phyloP scores from a whole-genome alignment of 2,113 vertebrate genomes.

The Cynocephalus volans region DNA sequence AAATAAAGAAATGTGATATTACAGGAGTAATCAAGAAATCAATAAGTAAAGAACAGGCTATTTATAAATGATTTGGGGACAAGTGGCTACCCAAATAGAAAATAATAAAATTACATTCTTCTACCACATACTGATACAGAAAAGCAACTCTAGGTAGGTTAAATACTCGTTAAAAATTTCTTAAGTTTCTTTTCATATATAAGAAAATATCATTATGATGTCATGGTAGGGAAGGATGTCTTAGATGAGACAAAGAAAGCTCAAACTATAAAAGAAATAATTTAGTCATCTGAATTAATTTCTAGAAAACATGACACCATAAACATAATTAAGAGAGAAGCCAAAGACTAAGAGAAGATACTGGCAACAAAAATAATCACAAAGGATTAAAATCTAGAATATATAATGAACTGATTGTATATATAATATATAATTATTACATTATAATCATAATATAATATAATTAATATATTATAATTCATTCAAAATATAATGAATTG shows the following conservation, averaged over 20 bases:
- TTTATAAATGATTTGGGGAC: neutral
- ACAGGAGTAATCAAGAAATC: neutral
- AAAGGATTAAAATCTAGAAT: neutral
- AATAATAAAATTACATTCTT: neutral
- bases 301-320: neutral
- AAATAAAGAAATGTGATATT: neutral
- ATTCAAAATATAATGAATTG: too few species aligned
- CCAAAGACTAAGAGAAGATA: neutral
- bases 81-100: neutral
- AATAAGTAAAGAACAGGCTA: neutral
- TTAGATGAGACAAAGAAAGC: neutral
- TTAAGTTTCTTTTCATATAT: too few species aligned
- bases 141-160: neutral
- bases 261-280: neutral
- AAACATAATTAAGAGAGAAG: slow-evolving; percentile 1
- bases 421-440: too few species aligned
- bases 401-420: neutral
- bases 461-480: too few species aligned
- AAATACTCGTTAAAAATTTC: neutral
- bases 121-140: neutral
- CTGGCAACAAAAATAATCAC: neutral
- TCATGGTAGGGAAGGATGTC: neutral
- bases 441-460: too few species aligned
- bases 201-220: too few species aligned
- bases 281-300: slow-evolving; percentile 7